phyloP scores from a whole-genome alignment of 2,797 vertebrate genomes.

The Rhabdomys pumilio region DNA sequence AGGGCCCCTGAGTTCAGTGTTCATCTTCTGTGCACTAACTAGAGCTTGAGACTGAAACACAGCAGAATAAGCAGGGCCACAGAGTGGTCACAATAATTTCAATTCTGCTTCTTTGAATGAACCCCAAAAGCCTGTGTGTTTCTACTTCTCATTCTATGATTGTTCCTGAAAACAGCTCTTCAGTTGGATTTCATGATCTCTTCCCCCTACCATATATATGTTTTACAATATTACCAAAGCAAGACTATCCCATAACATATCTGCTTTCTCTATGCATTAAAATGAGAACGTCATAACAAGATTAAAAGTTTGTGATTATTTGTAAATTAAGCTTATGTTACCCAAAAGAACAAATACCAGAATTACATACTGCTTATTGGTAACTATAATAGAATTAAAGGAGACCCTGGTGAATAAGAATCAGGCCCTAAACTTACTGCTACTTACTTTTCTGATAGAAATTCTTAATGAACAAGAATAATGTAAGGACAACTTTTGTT shows the following conservation, averaged over 20 bases:
- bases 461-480: neutral
- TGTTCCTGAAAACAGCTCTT: neutral
- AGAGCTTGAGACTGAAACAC: neutral
- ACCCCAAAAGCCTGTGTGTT: neutral
- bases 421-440: neutral
- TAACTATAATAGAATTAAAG: neutral
- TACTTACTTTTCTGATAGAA: neutral
- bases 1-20: fast-evolving
- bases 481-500: neutral
- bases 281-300: neutral
- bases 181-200: neutral
- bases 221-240: neutral
- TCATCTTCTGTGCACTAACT: neutral
- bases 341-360: neutral
- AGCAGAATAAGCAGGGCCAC: neutral
- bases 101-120: neutral
- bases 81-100: neutral
- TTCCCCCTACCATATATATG: too few species aligned
- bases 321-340: neutral
- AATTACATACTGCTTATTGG: neutral
- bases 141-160: neutral
- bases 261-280: neutral
- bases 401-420: neutral
- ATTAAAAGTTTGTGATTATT: neutral
- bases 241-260: neutral